Evolutionary conservation across 2,888 invertebrate species (phyloP).

Genomic region (Sturmia bella): DNA sequence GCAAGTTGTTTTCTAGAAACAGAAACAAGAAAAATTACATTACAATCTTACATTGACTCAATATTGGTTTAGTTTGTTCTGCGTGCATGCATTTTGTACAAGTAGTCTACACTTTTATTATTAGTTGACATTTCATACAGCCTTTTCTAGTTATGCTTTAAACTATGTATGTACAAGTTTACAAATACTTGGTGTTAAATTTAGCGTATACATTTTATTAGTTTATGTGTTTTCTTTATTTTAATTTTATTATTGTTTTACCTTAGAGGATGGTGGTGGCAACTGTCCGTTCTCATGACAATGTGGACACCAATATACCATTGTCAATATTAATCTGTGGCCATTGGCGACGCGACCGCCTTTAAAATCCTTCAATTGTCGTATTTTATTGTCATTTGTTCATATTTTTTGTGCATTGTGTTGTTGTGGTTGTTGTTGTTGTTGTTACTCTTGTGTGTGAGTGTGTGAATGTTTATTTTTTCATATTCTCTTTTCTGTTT

Average conservation of each 20-base stretch:
- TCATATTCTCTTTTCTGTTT: background rate
- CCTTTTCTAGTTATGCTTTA: conserved; percentile 8
- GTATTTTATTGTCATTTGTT: conserved; percentile 56
- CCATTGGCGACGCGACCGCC: conserved; percentile 47
- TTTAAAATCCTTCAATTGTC: conserved; percentile 58
- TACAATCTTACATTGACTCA: too few species aligned
- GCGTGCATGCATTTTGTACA: too few species aligned
- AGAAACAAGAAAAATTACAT: too few species aligned
- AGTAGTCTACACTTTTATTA: background rate
- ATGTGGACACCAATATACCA: conserved; percentile 78
- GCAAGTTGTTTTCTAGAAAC: too few species aligned
- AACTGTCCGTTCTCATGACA: conserved; percentile 77
- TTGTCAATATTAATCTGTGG: conserved; percentile 65
- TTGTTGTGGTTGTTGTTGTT: too few species aligned
- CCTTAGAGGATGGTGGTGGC: conserved; percentile 77
- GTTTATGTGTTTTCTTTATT: too few species aligned
- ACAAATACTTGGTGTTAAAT: conserved; percentile 3
- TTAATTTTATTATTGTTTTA: conserved; percentile 70
- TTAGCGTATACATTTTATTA: conserved; percentile 1
- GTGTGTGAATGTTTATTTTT: background rate
- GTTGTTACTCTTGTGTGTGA: too few species aligned
- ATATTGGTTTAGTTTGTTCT: too few species aligned
- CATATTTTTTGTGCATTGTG: conserved; percentile 33
- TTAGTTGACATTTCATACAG: conserved; percentile 9
- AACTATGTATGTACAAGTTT: conserved; percentile 8